Percentiles rank a stretch among this genome's conserved stretches.
Evolutionary conservation across 2,888 invertebrate genomes (phyloP).

Genomic region (Diaprepes abbreviatus): DNA sequence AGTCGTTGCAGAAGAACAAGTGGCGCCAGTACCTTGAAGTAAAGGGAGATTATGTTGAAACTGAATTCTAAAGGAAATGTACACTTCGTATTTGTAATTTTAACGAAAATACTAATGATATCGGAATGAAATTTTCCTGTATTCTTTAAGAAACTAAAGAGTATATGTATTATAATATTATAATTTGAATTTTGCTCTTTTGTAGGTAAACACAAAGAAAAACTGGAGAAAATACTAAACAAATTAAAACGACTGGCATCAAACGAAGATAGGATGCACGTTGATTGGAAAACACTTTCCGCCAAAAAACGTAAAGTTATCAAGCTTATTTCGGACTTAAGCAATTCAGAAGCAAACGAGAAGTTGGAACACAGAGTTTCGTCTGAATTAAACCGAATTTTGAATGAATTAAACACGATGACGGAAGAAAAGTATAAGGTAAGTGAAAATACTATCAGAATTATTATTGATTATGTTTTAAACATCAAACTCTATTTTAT

Average conservation of each 20-base stretch:
- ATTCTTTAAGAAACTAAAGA: no score
- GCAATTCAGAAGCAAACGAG: constrained; percentile 42
- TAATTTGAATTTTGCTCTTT: no score
- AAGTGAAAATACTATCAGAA: no score
- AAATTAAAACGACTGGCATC: constrained; percentile 56
- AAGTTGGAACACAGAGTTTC: constrained; percentile 54
- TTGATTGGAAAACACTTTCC: constrained; percentile 57
- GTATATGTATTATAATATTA: no score
- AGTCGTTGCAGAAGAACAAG: no score
- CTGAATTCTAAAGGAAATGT: no score
- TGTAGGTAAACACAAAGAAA: constrained; percentile 54
- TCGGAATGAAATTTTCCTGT: no score
- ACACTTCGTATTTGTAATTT: no score
- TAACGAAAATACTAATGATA: no score
- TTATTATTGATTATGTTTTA: not conserved
- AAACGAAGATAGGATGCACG: constrained; percentile 56
- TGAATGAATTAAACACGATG: constrained; percentile 56
- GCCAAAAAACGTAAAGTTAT: constrained; percentile 59
- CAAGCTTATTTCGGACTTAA: constrained; percentile 55
- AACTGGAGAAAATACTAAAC: constrained; percentile 56
- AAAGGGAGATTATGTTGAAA: no score
- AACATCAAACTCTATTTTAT: no score
- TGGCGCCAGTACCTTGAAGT: no score
- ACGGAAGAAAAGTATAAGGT: constrained; percentile 57
- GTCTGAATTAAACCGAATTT: constrained; percentile 56